Conservation (phyloP, 2,797 vertebrate genomes). For the Macrochelys suwanniensis region DNA sequence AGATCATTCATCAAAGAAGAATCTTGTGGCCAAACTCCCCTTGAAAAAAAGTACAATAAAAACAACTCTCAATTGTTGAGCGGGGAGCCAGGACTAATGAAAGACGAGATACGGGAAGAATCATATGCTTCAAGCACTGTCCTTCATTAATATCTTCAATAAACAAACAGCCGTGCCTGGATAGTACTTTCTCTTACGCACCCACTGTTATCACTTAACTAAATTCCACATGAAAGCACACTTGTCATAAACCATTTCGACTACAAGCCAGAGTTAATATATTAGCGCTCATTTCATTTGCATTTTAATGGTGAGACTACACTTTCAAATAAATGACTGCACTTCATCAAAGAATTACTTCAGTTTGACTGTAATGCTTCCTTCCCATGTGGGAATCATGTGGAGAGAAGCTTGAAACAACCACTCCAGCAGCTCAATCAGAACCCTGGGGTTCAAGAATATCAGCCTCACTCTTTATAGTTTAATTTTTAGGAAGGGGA, state of each 20-base stretch:
- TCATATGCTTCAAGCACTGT: constrained; percentile 18
- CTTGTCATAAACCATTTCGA: constrained; percentile 74
- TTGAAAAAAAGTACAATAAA: neutral
- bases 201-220: constrained; percentile 68
- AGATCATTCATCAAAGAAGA: constrained; percentile 62
- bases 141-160: constrained; percentile 74
- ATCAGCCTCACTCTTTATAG: constrained; percentile 6
- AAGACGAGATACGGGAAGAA: constrained; percentile 56
- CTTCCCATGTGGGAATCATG: constrained; percentile 17
- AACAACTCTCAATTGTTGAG: constrained; percentile 23
- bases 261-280: constrained; percentile 73
- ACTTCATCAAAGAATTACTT: constrained; percentile 80
- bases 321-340: constrained; percentile 77
- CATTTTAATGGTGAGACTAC: constrained; percentile 80
- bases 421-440: neutral
- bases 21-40: constrained; percentile 53
- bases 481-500: neutral
- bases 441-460: neutral
- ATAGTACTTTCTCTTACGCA: constrained; percentile 31
- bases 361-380: constrained; percentile 52
- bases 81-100: constrained; percentile 48
- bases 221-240: constrained; percentile 77
- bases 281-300: constrained; percentile 80
- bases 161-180: constrained; percentile 65
- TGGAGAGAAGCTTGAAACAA: neutral